Base-by-base conservation (phyloP, 1,140 invertebrate species). In the Diploscapter pachys region DNA sequence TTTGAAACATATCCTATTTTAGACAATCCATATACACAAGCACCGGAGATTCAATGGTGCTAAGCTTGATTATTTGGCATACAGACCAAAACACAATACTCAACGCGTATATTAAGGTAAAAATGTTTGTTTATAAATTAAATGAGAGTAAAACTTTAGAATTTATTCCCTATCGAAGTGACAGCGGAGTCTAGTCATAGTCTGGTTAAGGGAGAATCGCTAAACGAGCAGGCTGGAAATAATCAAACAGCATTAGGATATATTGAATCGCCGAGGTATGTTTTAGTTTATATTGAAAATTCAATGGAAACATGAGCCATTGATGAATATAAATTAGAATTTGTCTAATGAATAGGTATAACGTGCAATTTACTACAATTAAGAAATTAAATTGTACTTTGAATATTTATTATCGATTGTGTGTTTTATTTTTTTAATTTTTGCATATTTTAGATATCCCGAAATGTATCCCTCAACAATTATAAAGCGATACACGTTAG, bases 401-500 rank as follows among this genome's bases (percentile, higher is more conserved):
- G 57, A 9, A 59, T 9, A 11, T 59, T 9, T 1, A 59, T 59
- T 13, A 59, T 11, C 9, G 57, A 59, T 9, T 59, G 57, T 59
- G n/a, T n/a, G n/a, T 13, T 59, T 59, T 59, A 59, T 59, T 11
- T 31, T 31, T 31, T 11, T 13, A 59, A 59, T 8, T 8, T 50
- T 31, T 64, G 13, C 31, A 31, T 31, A 31, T 64, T 31, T 50
- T 2, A 59, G 80, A 51, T 80, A 76, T 70, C 80, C 80, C n/a
- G 62, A 71, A 11, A 72, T 78, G 48, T 80, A 80, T 70, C 80
- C 80, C 9, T 8, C 66, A 52, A 51, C 53, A 61, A 49, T 81
- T 31, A 49, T 59, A 5, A 81, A 80, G 63, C 81, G 79, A 50
- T 79, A 72, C 66, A 81, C 78, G 13, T 52, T 80, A 3, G 64